Percentiles rank a stretch among this genome's conserved stretches.
Evolutionary conservation across 1,140 invertebrate genomes (phyloP).

Genomic region (Apis laboriosa): DNA sequence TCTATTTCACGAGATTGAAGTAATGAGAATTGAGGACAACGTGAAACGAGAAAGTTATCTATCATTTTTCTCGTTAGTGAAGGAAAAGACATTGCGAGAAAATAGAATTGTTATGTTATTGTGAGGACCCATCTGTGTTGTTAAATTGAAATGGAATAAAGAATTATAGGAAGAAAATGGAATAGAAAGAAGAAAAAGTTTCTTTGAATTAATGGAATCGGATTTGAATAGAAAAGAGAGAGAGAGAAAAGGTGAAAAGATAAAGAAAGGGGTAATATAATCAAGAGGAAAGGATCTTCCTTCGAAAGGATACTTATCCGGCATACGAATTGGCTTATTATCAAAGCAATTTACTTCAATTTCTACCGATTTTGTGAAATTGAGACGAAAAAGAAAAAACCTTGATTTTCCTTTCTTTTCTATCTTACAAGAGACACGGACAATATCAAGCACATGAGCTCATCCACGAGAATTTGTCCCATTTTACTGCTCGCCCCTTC

Average conservation of each 20-base stretch:
- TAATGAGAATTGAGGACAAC: not conserved
- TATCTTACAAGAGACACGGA: not conserved
- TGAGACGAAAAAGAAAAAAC: not conserved
- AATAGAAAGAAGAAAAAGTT: not conserved
- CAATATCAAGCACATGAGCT: slow-evolving; percentile 58
- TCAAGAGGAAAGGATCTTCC: not conserved
- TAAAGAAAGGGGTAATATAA: no score
- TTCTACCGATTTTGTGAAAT: not conserved
- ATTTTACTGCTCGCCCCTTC: slow-evolving; percentile 60
- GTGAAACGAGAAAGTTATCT: not conserved
- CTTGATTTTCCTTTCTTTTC: not conserved
- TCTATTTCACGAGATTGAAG: not conserved
- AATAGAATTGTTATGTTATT: not conserved
- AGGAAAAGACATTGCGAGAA: not conserved
- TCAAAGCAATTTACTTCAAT: not conserved
- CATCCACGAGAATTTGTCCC: slow-evolving; percentile 72
- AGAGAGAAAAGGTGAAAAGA: no score
- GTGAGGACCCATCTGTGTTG: not conserved
- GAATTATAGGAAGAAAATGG: no score
- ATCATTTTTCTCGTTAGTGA: not conserved
- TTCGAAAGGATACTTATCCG: not conserved
- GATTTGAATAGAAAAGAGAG: not conserved
- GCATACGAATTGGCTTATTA: not conserved
- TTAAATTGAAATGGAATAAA: not conserved
- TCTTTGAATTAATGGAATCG: no score